Evolutionary conservation across 2,113 vertebrate genomes (phyloP), one percentile per base, ranked within the genome.

Genomic region (Pelodiscus sinensis): DNA sequence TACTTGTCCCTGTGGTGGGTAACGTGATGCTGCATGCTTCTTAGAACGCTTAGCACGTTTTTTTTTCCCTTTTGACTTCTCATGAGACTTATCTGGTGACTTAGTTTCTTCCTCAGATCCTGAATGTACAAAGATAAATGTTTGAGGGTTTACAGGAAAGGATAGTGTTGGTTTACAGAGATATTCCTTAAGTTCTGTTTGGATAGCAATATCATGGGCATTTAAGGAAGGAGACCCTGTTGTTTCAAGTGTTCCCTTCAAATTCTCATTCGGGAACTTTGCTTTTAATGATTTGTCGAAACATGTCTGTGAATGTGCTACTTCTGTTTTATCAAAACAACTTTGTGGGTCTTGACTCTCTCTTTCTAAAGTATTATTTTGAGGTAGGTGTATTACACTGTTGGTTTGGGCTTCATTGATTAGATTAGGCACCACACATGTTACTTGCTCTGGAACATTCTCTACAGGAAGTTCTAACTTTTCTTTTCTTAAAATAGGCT

Each of bases 201-300:
- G 90, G 22, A 90, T 13, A n/a, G 81, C 87, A 87, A 88, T 81
- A 88, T 93, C 89, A 87, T 90, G 90, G 52, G 78, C 79, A 19
- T 80, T 54, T 81, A 91, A 91, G 73, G 62, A 88, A 0, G 80
- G 44, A 62, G 87, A 81, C 38, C 87, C 27, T 27, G 73, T 18
- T 56, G 77, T 55, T 58, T 96, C 94, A n/a, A 14, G 31, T 12
- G n/a, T 86, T 86, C 89, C 88, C 57, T 80, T 91, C 57, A 50
- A 22, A 71, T 57, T 38, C 55, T 84, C n/a, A 16, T 84, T 93
- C 65, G 85, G 27, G 14, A 81, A 29, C 56, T 89, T 96, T 55
- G 18, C 82, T 92, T 94, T 96, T 56, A 87, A 38, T 60, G 87
- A 90, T 75, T 80, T 92, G 87, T 96, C 95, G 89, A 81, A 95